Percentiles rank a stretch among this genome's conserved stretches.
phyloP scores from a whole-genome alignment of 2,113 vertebrate genomes.

The Microcebus tavaratra region DNA sequence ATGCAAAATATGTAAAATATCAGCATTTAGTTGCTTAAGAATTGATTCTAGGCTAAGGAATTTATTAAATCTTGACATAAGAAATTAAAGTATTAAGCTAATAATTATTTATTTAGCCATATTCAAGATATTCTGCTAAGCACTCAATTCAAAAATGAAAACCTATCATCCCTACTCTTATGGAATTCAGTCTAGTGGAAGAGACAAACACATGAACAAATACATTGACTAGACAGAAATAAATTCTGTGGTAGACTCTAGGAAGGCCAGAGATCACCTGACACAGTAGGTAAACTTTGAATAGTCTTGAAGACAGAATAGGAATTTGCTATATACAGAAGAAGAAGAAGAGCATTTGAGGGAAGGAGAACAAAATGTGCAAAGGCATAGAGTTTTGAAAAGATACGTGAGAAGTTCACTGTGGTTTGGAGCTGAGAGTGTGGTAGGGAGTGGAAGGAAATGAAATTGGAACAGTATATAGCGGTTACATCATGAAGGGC shows the following conservation, averaged over 20 bases:
- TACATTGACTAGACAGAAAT: background rate
- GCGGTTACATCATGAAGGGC: constrained; percentile 38
- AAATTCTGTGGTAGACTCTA: background rate
- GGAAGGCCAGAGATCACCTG: background rate
- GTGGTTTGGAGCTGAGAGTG: constrained; percentile 66
- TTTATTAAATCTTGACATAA: background rate
- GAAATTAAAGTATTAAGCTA: background rate
- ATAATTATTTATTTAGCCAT: background rate
- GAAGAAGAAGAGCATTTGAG: constrained; percentile 67
- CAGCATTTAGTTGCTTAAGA: background rate
- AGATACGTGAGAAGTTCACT: constrained; percentile 66
- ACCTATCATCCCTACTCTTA: background rate
- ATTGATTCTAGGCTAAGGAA: background rate
- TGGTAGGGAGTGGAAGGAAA: constrained; percentile 68
- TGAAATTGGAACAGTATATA: constrained; percentile 54
- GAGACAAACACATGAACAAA: background rate
- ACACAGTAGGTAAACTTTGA: background rate
- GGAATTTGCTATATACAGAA: background rate
- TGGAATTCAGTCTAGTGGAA: background rate
- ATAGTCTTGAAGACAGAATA: background rate
- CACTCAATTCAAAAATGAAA: background rate
- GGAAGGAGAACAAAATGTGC: constrained; percentile 71
- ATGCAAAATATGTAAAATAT: background rate
- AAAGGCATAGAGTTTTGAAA: constrained; percentile 55
- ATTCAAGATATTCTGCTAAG: background rate